Evolutionary conservation across 2,888 invertebrate species (phyloP).

Genomic region (Mythimna impura): DNA sequence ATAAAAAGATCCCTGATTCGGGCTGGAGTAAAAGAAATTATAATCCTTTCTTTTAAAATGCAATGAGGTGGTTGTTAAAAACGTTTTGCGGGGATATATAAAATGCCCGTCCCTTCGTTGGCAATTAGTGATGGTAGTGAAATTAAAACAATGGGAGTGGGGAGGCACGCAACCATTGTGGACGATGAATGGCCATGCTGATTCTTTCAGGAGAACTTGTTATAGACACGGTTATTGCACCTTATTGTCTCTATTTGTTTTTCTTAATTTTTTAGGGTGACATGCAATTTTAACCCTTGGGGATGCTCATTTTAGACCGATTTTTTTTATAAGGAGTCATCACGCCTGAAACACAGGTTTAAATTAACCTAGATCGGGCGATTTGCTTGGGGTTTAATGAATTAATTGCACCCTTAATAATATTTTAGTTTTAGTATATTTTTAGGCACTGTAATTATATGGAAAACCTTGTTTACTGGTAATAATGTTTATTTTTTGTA

Average conservation of each 20-base stretch:
- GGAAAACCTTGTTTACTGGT: too few relatives aligned
- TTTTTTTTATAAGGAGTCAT: not conserved
- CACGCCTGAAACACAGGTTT: too few relatives aligned
- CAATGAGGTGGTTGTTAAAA: conserved; percentile 90
- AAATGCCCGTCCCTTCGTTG: conserved; percentile 81
- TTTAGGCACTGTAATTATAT: too few relatives aligned
- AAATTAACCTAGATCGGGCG: too few relatives aligned
- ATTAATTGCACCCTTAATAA: too few relatives aligned
- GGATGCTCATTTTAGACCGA: not conserved
- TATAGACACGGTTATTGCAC: conserved; percentile 62
- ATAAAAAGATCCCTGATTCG: conserved; percentile 78
- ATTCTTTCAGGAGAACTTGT: conserved; percentile 60
- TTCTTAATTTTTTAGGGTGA: conserved; percentile 21
- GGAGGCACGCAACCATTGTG: conserved; percentile 74
- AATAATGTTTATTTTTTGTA: too few relatives aligned
- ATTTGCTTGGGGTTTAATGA: too few relatives aligned
- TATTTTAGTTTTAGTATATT: too few relatives aligned
- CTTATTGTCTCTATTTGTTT: conserved; percentile 61
- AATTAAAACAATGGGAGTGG: conserved; percentile 87
- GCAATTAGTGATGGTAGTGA: conserved; percentile 88
- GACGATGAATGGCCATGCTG: conserved; percentile 71
- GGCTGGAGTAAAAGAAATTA: conserved; percentile 85
- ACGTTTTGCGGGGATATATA: conserved; percentile 87
- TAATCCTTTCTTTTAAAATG: conserved; percentile 90
- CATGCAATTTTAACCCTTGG: conserved; percentile 14